Evolutionary conservation across 2,888 invertebrate species (phyloP).

Genomic region (Drosophila fungiperda): DNA sequence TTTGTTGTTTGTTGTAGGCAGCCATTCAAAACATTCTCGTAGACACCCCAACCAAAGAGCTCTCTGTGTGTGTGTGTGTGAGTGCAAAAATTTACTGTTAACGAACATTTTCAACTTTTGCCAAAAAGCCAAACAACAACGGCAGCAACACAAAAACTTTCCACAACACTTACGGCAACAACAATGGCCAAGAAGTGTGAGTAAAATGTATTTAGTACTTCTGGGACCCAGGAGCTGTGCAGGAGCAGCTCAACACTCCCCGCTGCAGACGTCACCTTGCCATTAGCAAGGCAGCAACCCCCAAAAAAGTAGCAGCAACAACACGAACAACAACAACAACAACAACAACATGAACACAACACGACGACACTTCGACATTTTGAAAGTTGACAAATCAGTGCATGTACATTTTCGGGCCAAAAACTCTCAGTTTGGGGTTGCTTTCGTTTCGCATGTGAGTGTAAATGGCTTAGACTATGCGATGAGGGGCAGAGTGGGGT

Average conservation of each 20-base stretch:
- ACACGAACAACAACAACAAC: conserved; percentile 29
- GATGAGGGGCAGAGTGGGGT: not conserved
- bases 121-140: conserved; percentile 80
- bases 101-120: conserved; percentile 78
- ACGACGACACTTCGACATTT: conserved; percentile 78
- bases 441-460: conserved; percentile 36
- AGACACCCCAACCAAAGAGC: conserved; percentile 39
- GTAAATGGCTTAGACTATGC: not conserved
- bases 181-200: conserved; percentile 51
- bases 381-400: conserved; percentile 82
- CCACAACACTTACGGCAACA: conserved; percentile 74
- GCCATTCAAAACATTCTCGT: conserved; percentile 70
- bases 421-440: conserved; percentile 54
- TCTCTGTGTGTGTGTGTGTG: conserved; percentile 18
- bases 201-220: conserved; percentile 79
- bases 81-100: conserved; percentile 79
- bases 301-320: conserved; percentile 34
- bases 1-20: conserved; percentile 78
- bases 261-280: conserved; percentile 51
- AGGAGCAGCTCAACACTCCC: conserved; percentile 4
- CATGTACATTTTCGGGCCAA: conserved; percentile 55
- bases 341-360: conserved; percentile 24
- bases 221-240: conserved; percentile 5
- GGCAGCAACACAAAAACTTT: conserved; percentile 79
- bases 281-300: conserved; percentile 67